These are phyloP conservation scores for Tortricodes alternella DNA, from an alignment of 2,888 invertebrate species.

Conservation along the genomic window DNA sequence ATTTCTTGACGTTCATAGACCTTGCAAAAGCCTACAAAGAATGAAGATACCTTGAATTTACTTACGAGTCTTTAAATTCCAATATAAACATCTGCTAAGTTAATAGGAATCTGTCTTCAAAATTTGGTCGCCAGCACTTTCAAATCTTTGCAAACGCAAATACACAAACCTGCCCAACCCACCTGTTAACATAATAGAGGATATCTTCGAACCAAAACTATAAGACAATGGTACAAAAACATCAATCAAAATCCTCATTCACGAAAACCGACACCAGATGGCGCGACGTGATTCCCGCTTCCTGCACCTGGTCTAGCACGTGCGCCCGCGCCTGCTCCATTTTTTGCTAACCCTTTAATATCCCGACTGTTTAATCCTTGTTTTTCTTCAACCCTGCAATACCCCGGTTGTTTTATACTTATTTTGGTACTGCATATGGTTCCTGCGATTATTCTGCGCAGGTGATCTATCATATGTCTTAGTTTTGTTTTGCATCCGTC, in stretches of 20 bases:
- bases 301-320: conserved; percentile 32
- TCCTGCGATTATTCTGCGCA: conserved; percentile 27
- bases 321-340: conserved; percentile 10
- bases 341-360: conserved; percentile 20
- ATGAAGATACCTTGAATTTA: too few species aligned
- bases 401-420: conserved; percentile 22
- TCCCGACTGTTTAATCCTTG: conserved; percentile 22
- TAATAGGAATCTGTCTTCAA: too few species aligned
- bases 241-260: not conserved
- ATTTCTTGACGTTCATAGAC: too few species aligned
- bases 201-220: not conserved
- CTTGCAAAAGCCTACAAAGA: too few species aligned
- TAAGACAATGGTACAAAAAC: conserved; percentile 11
- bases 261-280: conserved; percentile 25
- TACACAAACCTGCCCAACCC: not conserved
- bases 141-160: too few species aligned
- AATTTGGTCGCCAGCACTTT: too few species aligned
- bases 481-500: not conserved
- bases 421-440: conserved; percentile 36
- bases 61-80: too few species aligned
- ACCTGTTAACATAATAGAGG: not conserved
- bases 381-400: conserved; percentile 29
- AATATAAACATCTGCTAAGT: too few species aligned
- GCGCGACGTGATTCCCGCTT: conserved; percentile 28
- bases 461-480: conserved; percentile 28